These are phyloP conservation scores for Scyliorhinus canicula DNA, from an alignment of 2,797 vertebrate genomes.

Conservation along the genomic window DNA sequence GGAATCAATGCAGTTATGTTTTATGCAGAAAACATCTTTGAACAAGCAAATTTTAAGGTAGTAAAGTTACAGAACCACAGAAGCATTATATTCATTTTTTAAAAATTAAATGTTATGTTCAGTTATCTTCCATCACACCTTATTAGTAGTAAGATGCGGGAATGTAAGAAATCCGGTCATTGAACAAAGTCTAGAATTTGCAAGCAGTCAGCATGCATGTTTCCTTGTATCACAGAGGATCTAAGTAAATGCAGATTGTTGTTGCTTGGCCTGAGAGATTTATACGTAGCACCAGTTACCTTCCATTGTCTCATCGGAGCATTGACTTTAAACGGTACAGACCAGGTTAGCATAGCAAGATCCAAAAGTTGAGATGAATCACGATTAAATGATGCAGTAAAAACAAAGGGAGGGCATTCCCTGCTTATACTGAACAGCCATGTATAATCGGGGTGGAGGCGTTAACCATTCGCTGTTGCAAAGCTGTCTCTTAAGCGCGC, in stretches of 20 bases:
- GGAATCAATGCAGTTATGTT: conserved; percentile 94
- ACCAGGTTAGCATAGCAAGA: not conserved
- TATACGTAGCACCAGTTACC: not conserved
- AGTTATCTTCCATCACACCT: not conserved
- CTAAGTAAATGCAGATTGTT: not conserved
- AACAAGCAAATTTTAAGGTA: conserved; percentile 80
- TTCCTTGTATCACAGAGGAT: not conserved
- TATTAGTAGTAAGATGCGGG: not conserved
- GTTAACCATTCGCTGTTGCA: not conserved
- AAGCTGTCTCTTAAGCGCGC: not conserved
- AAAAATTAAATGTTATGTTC: too few relatives aligned
- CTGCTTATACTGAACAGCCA: not conserved
- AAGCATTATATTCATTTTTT: not conserved
- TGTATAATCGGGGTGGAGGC: not conserved
- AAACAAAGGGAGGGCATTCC: not conserved
- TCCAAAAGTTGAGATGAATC: not conserved
- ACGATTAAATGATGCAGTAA: not conserved
- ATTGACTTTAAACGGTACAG: not conserved
- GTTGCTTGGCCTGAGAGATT: not conserved
- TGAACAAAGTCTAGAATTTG: not conserved
- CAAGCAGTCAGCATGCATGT: not conserved
- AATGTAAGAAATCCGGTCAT: not conserved
- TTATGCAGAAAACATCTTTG: conserved; percentile 81
- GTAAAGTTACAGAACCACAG: not conserved
- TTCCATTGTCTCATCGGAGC: not conserved